These are phyloP conservation scores for Istiophorus platypterus DNA, from an alignment of 2,113 vertebrate genomes.

Conservation along the genomic window DNA sequence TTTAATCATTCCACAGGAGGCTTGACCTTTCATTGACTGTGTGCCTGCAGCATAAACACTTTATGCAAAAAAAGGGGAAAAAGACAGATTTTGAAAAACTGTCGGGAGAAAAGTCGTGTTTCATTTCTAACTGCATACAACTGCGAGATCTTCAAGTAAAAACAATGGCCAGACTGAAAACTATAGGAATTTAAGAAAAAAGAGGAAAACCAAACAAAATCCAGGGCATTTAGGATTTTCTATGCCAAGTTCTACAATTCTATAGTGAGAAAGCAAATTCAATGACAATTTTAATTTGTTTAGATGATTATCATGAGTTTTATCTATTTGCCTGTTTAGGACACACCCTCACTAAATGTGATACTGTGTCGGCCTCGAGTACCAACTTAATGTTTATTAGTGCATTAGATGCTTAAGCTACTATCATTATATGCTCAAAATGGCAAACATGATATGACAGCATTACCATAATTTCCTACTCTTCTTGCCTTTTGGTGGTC, in stretches of 20 bases:
- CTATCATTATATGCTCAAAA: conserved; percentile 15
- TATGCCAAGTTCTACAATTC: not conserved
- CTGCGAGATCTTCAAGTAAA: conserved; percentile 25
- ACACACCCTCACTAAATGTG: conserved; percentile 4
- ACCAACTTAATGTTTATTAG: conserved; percentile 14
- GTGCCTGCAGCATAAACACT: conserved; percentile 47
- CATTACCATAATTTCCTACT: conserved; percentile 30
- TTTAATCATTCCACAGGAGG: conserved; percentile 30
- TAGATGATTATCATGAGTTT: conserved; percentile 1
- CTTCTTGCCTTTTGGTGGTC: conserved; percentile 22
- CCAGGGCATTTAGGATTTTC: conserved; percentile 41
- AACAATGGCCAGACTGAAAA: conserved; percentile 2
- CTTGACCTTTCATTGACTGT: conserved; percentile 54
- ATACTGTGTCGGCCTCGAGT: not conserved
- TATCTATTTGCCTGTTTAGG: not conserved
- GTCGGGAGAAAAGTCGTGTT: conserved; percentile 3
- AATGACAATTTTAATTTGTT: conserved; percentile 1
- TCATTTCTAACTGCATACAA: conserved; percentile 4
- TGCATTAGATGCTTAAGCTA: conserved; percentile 26
- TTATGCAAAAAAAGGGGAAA: not conserved
- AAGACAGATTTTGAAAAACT: conserved; percentile 8
- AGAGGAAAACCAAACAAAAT: not conserved
- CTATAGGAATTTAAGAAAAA: not conserved
- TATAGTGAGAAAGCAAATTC: not conserved
- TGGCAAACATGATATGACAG: conserved; percentile 23